Evolutionary conservation across 2,797 vertebrate species (phyloP).

Genomic region (Megalops cyprinoides): DNA sequence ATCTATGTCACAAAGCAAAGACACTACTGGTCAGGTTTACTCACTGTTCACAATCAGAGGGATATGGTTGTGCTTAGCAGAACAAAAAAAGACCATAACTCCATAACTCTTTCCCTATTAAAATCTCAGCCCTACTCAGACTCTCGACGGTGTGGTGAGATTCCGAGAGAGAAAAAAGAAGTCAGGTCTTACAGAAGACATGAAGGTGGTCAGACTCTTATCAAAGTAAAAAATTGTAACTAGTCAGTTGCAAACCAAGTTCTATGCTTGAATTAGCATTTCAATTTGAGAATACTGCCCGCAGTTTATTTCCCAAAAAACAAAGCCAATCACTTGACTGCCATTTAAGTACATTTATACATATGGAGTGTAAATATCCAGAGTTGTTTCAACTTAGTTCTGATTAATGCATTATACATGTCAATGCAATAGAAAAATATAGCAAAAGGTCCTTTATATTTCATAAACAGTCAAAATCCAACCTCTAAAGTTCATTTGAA

Average conservation of each 20-base stretch:
- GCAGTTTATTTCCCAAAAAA: neutral
- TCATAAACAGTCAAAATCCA: neutral
- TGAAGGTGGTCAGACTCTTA: neutral
- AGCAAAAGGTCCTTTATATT: neutral
- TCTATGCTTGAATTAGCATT: neutral
- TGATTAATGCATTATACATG: slow-evolving; percentile 2
- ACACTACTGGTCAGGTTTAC: neutral
- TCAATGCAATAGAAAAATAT: neutral
- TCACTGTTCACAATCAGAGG: neutral
- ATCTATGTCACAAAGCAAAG: neutral
- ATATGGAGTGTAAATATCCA: neutral
- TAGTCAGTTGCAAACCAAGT: neutral
- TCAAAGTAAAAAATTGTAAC: too few species aligned
- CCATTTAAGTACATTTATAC: slow-evolving; percentile 4
- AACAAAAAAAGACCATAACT: too few species aligned
- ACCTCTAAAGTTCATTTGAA: neutral
- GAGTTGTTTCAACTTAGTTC: neutral
- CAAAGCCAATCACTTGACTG: neutral
- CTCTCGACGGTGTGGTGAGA: neutral
- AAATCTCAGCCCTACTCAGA: neutral
- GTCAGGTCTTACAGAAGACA: too few species aligned
- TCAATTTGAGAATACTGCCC: neutral
- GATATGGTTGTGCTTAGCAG: too few species aligned
- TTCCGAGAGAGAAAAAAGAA: neutral
- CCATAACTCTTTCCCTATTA: neutral